Evolutionary conservation across 2,888 invertebrate genomes (phyloP).

Genomic region (Caenorhabditis sp.): DNA sequence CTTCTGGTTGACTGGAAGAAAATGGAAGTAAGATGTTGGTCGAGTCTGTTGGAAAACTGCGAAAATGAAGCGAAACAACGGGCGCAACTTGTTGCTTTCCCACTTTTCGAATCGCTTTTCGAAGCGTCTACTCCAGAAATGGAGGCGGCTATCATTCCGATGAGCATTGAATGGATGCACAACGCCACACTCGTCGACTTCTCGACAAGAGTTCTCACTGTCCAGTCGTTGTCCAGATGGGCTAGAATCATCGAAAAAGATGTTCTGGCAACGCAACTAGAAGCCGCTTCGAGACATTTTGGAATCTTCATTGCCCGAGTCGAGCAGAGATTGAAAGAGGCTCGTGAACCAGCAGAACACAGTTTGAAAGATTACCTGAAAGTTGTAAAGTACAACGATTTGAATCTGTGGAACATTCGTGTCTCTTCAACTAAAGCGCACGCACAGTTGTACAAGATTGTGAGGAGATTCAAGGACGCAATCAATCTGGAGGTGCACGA

Average conservation of each 20-base stretch:
- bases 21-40: slow-evolving; percentile 77
- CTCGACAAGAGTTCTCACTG: slow-evolving; percentile 85
- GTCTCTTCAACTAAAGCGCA: slow-evolving; percentile 84
- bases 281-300: slow-evolving; percentile 86
- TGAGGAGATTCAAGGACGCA: slow-evolving; percentile 84
- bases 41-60: slow-evolving; percentile 62
- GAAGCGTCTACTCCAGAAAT: slow-evolving; percentile 47
- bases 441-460: slow-evolving; percentile 80
- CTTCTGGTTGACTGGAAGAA: slow-evolving; percentile 93
- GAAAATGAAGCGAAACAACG: slow-evolving; percentile 65
- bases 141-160: slow-evolving; percentile 64
- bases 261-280: slow-evolving; percentile 60
- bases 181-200: slow-evolving; percentile 90
- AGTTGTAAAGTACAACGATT: slow-evolving; percentile 94
- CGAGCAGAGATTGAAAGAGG: slow-evolving; percentile 79
- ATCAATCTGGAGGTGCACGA: slow-evolving; percentile 52
- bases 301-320: slow-evolving; percentile 84
- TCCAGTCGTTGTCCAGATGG: slow-evolving; percentile 81
- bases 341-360: slow-evolving; percentile 89
- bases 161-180: slow-evolving; percentile 83
- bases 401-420: slow-evolving; percentile 93
- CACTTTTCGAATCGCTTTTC: slow-evolving; percentile 72
- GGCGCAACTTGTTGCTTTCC: slow-evolving; percentile 72
- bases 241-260: slow-evolving; percentile 41
- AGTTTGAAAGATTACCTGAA: slow-evolving; percentile 91